Percentiles rank a stretch among this genome's conserved stretches.
phyloP scores from a whole-genome alignment of 2,113 vertebrate species.

The Paramormyrops kingsleyae region DNA sequence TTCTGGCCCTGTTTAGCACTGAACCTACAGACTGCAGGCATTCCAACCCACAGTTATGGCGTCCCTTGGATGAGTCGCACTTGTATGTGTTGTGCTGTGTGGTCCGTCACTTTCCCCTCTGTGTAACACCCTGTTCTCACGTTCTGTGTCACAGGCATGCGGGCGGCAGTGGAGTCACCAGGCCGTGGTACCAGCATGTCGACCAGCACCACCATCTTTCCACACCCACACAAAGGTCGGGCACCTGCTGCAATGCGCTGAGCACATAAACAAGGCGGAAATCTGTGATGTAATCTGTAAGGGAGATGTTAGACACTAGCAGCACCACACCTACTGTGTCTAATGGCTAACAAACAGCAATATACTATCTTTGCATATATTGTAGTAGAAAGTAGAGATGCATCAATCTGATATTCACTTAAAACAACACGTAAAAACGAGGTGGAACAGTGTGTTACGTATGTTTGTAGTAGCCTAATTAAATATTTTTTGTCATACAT shows the following conservation, averaged over 20 bases:
- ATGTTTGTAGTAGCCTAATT: too few species aligned
- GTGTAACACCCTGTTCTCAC: not conserved
- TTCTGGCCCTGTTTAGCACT: not conserved
- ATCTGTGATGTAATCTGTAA: not conserved
- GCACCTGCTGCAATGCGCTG: not conserved
- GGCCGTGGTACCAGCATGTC: constrained; percentile 62
- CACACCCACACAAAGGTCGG: constrained; percentile 81
- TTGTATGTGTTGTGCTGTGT: not conserved
- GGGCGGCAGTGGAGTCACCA: constrained; percentile 46
- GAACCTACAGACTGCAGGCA: not conserved
- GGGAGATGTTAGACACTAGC: too few species aligned
- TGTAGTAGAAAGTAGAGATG: not conserved
- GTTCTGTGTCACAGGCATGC: constrained; percentile 64
- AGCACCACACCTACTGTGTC: not conserved
- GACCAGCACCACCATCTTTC: constrained; percentile 76
- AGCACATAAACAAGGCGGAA: not conserved
- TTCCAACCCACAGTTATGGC: not conserved
- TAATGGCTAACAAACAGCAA: not conserved
- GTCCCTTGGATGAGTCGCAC: not conserved
- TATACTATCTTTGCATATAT: not conserved
- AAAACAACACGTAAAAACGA: too few species aligned
- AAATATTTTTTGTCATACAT: too few species aligned
- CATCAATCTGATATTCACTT: too few species aligned
- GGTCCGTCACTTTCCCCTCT: not conserved
- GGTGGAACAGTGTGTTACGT: too few species aligned